A percentile compares a stretch with the other conserved stretches of the same genome.
These are phyloP conservation scores for Muntiacus muntjak DNA, from an alignment of 2,113 vertebrate genomes.

Conservation along the genomic window DNA sequence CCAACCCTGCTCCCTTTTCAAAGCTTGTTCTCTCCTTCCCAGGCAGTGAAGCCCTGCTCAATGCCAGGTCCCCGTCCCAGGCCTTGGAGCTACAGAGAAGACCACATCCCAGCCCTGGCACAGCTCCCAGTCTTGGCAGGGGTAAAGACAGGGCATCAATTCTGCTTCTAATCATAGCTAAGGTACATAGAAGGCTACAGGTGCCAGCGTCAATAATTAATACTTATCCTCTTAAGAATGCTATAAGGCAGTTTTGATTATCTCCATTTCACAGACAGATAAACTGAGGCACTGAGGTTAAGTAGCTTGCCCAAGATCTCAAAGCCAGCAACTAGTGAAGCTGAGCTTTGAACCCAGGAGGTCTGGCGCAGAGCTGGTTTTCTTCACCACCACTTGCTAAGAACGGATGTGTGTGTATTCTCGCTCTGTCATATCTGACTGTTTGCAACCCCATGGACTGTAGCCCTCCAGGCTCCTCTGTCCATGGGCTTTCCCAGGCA, in stretches of 20 bases:
- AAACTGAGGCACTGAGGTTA: background rate
- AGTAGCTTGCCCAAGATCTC: background rate
- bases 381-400: rapidly evolving
- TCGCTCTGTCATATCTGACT: background rate
- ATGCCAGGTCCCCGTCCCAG: background rate
- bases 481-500: background rate
- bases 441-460: background rate
- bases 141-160: background rate
- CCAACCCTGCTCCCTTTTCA: background rate
- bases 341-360: background rate
- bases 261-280: background rate
- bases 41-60: rapidly evolving
- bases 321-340: background rate
- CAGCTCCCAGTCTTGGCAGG: background rate
- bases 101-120: rapidly evolving
- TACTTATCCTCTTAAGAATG: background rate
- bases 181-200: rapidly evolving
- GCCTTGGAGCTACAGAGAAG: background rate
- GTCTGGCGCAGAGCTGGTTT: background rate
- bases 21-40: background rate
- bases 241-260: background rate
- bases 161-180: too few species aligned
- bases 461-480: background rate
- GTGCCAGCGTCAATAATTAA: background rate
- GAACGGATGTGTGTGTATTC: background rate